Base-by-base conservation (phyloP, 2,888 invertebrate genomes). In the Desoria tigrina region DNA sequence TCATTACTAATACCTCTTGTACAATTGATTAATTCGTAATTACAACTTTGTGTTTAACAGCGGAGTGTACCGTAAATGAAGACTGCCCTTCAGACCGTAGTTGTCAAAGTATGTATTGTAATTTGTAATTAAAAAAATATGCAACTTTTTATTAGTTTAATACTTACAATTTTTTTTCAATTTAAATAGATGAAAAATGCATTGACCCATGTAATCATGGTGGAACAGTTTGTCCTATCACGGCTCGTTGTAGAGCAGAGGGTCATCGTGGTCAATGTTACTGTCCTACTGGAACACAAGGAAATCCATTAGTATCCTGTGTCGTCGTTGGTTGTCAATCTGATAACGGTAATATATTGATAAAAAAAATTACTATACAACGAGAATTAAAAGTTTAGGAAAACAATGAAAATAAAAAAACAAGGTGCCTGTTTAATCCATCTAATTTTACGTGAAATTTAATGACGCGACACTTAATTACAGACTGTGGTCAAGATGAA, bases 231-330 rank as follows among this genome's bases (percentile, higher is more conserved):
- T 94, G 94, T 77, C 92, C 92, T 11, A 86, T 88, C 49, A 89
- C 88, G 28, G 91, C 92, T 2, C 84, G 87, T 71, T 94, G 94
- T 78, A 81, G 85, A 51, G 87, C 87, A 0, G 84, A 87, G 70
- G 87, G 87, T 45, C 94, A 94, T 79, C 85, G 85, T 61, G 87
- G 90, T 0, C 88, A 89, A 32, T 61, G 49, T 77, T 84, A 86
- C 65, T 94, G 94, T 79, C 93, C 92, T 49, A 81, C 85, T 1
- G 94, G 93, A 50, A 92, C 89, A 4, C 92, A 90, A 81, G 93
- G 93, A 49, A 88, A 91, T 80, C 89, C 92, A 1, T 85, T 86
- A 68, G 82, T 90, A 2, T 88, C 90, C 23, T 94, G 94, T 78
- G 88, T 93, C 65, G 86, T 88, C 1, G 90, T 89, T 9, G 85